phyloP scores from a whole-genome alignment of 1,140 invertebrate species.

The Caerostris extrusa region DNA sequence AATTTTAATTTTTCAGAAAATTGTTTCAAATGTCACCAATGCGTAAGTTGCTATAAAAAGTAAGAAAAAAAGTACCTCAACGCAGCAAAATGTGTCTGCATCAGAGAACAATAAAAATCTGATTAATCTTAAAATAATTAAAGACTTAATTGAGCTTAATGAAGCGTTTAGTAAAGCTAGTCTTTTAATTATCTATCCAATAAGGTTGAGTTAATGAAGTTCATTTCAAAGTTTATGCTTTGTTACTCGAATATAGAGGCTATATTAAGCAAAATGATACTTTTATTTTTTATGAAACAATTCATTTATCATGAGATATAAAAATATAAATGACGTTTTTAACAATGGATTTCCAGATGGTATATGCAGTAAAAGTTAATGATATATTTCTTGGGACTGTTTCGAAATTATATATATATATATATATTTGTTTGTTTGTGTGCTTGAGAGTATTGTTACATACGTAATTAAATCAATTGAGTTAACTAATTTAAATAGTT shows the following conservation, averaged over 20 bases:
- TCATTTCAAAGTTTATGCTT: slow-evolving; percentile 42
- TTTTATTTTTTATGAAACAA: not conserved
- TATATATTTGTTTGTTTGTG: too few species aligned
- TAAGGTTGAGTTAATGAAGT: not conserved
- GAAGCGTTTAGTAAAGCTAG: not conserved
- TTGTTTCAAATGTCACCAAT: not conserved
- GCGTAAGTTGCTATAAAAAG: not conserved
- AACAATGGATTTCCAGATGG: not conserved
- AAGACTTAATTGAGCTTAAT: slow-evolving; percentile 50
- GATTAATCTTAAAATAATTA: slow-evolving; percentile 59
- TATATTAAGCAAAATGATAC: not conserved
- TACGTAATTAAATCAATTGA: too few species aligned
- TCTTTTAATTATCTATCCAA: slow-evolving; percentile 42
- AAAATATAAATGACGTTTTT: not conserved
- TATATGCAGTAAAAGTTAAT: too few species aligned
- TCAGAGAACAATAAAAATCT: slow-evolving; percentile 31
- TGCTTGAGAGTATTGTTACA: too few species aligned
- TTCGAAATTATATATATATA: too few species aligned
- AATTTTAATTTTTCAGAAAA: not conserved
- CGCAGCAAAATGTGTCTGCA: not conserved
- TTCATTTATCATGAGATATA: not conserved
- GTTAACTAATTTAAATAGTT: too few species aligned
- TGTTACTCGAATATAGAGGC: not conserved
- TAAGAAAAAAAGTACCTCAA: slow-evolving; percentile 8
- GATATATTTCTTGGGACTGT: too few species aligned